phyloP scores from a whole-genome alignment of 2,113 vertebrate species.

The Prunella fulvescens region DNA sequence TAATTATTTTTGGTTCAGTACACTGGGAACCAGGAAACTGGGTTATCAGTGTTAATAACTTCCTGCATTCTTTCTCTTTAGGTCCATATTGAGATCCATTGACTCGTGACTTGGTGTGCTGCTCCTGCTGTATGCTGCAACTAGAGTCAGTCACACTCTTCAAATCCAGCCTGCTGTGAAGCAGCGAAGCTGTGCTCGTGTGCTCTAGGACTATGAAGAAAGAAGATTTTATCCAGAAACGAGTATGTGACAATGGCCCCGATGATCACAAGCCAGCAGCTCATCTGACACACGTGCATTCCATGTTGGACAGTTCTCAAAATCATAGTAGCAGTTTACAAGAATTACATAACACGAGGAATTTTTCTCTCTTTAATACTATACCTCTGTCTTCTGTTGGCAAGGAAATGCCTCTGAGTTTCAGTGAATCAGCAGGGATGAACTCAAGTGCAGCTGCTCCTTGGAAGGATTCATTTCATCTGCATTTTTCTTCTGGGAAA shows the following conservation, averaged over 20 bases:
- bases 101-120: background rate
- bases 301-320: background rate
- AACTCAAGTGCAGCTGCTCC: background rate
- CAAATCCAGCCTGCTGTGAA: background rate
- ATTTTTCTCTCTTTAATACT: background rate
- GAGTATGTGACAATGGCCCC: background rate
- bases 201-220: background rate
- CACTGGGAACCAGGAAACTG: background rate
- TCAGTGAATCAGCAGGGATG: background rate
- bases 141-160: background rate
- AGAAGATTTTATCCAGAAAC: background rate
- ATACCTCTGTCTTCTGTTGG: background rate
- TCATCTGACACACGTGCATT: background rate
- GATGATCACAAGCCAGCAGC: background rate
- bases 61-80: conserved; percentile 49
- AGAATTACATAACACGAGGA: background rate
- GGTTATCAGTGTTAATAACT: background rate
- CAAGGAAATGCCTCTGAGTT: background rate
- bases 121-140: background rate
- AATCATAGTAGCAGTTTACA: background rate
- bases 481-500: background rate
- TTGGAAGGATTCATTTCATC: background rate
- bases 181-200: background rate
- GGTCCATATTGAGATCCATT: conserved; percentile 84
- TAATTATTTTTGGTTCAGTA: background rate